Percentiles rank a stretch among this genome's conserved stretches.
Conservation (phyloP, 2,888 invertebrate genomes). For the Baccha elongata region DNA sequence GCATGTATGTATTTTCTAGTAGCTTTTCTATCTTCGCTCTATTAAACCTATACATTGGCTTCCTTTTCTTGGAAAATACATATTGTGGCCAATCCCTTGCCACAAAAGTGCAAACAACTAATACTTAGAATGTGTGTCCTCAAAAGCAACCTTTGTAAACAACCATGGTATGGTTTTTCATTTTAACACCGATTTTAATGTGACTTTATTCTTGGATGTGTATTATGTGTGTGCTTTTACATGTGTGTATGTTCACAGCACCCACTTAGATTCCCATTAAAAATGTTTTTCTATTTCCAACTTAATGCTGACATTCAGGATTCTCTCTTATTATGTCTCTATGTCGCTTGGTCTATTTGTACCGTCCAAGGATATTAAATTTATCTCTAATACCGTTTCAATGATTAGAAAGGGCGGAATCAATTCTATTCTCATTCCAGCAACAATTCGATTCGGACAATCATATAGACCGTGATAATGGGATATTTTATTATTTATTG, state of each 20-base stretch:
- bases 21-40: not conserved
- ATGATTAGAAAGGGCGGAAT: conserved; percentile 56
- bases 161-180: conserved; percentile 13
- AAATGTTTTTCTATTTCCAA: conserved; percentile 10
- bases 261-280: conserved; percentile 35
- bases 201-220: not conserved
- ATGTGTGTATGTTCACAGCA: not conserved
- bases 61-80: not conserved
- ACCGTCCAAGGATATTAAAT: conserved; percentile 44
- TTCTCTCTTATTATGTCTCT: not conserved
- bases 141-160: not conserved
- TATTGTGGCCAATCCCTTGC: not conserved
- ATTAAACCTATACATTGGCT: not conserved
- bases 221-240: too few species aligned
- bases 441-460: conserved; percentile 19
- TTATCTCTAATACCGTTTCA: conserved; percentile 44
- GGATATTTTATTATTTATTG: conserved; percentile 64
- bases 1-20: too few species aligned
- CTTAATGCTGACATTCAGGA: conserved; percentile 13
- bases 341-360: conserved; percentile 23
- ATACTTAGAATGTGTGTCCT: not conserved
- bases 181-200: conserved; percentile 31
- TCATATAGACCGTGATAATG: conserved; percentile 50
- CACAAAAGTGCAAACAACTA: not conserved
- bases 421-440: conserved; percentile 19